A percentile compares a stretch with the other conserved stretches of the same genome.
Evolutionary conservation across 2,797 vertebrate genomes (phyloP).

Genomic region (Pseudochromis fuscus): DNA sequence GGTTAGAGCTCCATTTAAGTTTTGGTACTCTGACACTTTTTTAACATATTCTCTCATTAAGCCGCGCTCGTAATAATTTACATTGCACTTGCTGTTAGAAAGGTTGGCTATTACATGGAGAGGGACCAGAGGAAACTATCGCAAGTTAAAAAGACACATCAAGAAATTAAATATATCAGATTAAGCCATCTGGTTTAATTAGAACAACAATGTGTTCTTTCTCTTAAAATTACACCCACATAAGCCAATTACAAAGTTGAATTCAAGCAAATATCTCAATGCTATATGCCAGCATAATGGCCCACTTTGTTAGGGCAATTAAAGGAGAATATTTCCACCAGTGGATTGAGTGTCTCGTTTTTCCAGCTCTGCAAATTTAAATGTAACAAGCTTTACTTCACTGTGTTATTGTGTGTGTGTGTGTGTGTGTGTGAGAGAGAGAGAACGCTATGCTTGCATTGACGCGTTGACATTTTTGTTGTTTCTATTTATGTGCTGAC

Average conservation of each 20-base stretch:
- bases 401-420: background rate
- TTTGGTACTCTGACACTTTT: background rate
- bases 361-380: slow-evolving; percentile 29
- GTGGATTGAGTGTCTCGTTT: background rate
- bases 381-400: slow-evolving; percentile 1
- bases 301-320: slow-evolving; percentile 29
- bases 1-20: background rate
- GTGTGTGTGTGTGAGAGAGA: slow-evolving; percentile 10
- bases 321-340: slow-evolving; percentile 22
- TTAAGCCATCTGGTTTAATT: background rate
- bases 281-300: slow-evolving; percentile 14
- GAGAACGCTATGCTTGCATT: background rate
- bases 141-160: background rate
- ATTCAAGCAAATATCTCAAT: slow-evolving; percentile 21
- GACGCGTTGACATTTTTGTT: slow-evolving; percentile 58
- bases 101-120: background rate
- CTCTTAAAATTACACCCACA: slow-evolving; percentile 3
- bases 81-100: background rate
- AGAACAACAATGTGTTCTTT: slow-evolving; percentile 6
- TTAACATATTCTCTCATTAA: slow-evolving; percentile 8
- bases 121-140: background rate
- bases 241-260: slow-evolving; percentile 31
- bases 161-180: slow-evolving; percentile 5
- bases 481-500: slow-evolving; percentile 62
- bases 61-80: background rate